These are phyloP conservation scores for Aromia moschata DNA, from an alignment of 2,888 invertebrate species.

Conservation along the genomic window DNA sequence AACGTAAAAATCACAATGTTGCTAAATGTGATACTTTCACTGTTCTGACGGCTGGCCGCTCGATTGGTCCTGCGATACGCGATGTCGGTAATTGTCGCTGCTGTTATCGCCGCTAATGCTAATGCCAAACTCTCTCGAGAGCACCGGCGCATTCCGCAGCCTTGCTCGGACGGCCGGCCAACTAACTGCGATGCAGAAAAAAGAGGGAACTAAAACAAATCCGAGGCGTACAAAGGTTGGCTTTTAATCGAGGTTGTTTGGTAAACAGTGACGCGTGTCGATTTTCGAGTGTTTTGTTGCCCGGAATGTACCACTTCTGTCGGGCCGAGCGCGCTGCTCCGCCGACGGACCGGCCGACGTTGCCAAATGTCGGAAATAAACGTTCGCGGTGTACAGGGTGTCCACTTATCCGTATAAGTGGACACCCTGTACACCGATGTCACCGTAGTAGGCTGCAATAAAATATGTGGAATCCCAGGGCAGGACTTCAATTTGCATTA, in stretches of 20 bases:
- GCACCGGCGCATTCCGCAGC: too few relatives aligned
- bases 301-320: not conserved
- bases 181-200: not conserved
- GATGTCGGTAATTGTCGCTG: not conserved
- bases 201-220: constrained; percentile 12
- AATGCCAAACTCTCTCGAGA: too few relatives aligned
- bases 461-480: too few relatives aligned
- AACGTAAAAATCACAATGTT: not conserved
- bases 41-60: not conserved
- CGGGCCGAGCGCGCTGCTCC: not conserved
- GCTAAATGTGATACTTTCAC: not conserved
- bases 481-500: too few relatives aligned
- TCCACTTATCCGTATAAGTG: too few relatives aligned
- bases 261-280: constrained; percentile 39
- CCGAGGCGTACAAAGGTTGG: not conserved
- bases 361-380: too few relatives aligned
- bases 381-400: too few relatives aligned
- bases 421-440: too few relatives aligned
- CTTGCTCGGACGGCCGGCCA: not conserved
- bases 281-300: not conserved
- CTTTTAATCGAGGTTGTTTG: constrained; percentile 30
- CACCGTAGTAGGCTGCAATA: too few relatives aligned
- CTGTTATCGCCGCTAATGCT: too few relatives aligned
- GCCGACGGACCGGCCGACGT: too few relatives aligned
- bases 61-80: not conserved